Conservation (phyloP, 2,888 invertebrate species). For the Metalampra italica region DNA sequence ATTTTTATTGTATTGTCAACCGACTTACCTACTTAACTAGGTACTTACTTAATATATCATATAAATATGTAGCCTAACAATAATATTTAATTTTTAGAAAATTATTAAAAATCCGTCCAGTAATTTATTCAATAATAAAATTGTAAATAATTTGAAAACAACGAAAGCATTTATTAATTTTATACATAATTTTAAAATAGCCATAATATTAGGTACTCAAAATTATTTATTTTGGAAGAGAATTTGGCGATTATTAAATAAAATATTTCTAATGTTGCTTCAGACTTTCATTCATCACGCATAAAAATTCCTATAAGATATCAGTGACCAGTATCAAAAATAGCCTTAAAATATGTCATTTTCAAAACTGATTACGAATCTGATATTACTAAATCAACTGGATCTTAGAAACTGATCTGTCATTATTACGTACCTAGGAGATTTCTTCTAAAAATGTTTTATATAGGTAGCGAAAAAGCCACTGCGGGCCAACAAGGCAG, state of each 20-base stretch:
- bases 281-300: neutral
- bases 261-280: slow-evolving; percentile 8
- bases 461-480: too few species aligned
- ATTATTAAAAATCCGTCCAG: neutral
- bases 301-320: too few species aligned
- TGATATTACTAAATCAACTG: too few species aligned
- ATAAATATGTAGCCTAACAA: neutral
- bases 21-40: too few species aligned
- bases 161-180: slow-evolving; percentile 12
- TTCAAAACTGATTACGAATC: too few species aligned
- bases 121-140: neutral
- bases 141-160: slow-evolving; percentile 9
- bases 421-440: too few species aligned
- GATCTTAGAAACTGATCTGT: too few species aligned
- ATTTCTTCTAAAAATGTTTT: too few species aligned
- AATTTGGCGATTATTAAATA: slow-evolving; percentile 5
- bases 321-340: too few species aligned
- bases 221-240: slow-evolving; percentile 2
- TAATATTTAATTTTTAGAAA: neutral
- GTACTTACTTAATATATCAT: neutral
- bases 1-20: too few species aligned
- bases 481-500: too few species aligned
- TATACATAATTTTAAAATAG: slow-evolving; percentile 5
- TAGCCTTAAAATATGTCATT: too few species aligned
- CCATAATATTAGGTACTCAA: slow-evolving; percentile 12